These are phyloP conservation scores for Aphis craccivora DNA, from an alignment of 1,140 invertebrate genomes.

Conservation along the genomic window DNA sequence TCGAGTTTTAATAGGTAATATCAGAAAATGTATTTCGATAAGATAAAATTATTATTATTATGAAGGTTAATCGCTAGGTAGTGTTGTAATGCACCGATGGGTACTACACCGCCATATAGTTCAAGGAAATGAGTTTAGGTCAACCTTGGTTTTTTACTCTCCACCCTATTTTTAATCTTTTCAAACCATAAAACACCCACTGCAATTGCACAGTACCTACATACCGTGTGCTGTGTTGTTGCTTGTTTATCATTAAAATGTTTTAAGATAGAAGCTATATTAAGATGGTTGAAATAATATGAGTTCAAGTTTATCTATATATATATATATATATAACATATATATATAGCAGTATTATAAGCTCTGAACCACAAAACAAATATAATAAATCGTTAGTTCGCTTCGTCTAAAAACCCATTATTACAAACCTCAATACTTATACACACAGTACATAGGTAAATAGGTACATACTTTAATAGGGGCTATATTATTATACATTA, in stretches of 20 bases:
- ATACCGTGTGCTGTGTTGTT: not conserved
- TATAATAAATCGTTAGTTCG: not conserved
- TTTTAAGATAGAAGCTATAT: slow-evolving; percentile 12
- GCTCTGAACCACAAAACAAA: not conserved
- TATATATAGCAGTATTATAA: not conserved
- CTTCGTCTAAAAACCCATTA: not conserved
- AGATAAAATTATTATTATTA: slow-evolving; percentile 30
- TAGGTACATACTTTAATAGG: no score
- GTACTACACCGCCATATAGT: not conserved
- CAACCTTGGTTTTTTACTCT: slow-evolving; percentile 9
- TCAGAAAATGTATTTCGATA: not conserved
- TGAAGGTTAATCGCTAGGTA: not conserved
- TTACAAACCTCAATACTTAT: not conserved
- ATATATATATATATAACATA: not conserved
- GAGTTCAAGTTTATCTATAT: not conserved
- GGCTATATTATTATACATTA: not conserved
- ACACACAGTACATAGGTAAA: no score
- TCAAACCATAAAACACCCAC: slow-evolving; percentile 23
- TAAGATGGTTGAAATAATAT: not conserved
- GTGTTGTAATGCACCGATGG: slow-evolving; percentile 13
- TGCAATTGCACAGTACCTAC: not conserved
- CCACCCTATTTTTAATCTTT: slow-evolving; percentile 35
- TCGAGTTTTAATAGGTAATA: not conserved
- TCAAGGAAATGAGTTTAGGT: slow-evolving; percentile 28
- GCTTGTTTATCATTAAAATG: not conserved